Evolutionary conservation across 2,113 vertebrate species (phyloP).

Genomic region (Nibea coibor): DNA sequence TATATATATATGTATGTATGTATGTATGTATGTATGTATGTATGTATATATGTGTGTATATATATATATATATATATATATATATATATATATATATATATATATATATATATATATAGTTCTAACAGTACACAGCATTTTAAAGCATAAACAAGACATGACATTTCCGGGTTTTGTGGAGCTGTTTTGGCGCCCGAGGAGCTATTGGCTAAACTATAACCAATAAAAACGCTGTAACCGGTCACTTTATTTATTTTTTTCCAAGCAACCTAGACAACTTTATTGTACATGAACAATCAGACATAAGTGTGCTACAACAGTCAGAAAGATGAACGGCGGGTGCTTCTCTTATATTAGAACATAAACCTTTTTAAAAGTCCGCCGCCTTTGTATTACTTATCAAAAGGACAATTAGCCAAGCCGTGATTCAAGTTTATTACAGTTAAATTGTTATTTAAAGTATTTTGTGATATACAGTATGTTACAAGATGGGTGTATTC

Average conservation of each 20-base stretch:
- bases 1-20: too few relatives aligned
- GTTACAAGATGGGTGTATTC: too few relatives aligned
- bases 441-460: background rate
- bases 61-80: too few relatives aligned
- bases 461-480: too few relatives aligned
- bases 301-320: background rate
- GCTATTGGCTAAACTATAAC: constrained; percentile 53
- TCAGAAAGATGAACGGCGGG: too few relatives aligned
- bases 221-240: constrained; percentile 49
- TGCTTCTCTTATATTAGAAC: background rate
- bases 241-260: background rate
- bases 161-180: background rate
- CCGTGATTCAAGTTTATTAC: background rate
- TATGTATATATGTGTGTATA: too few relatives aligned
- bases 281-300: constrained; percentile 24
- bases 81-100: too few relatives aligned
- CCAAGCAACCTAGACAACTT: background rate
- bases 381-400: too few relatives aligned
- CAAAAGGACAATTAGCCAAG: background rate
- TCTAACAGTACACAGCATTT: too few relatives aligned
- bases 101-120: too few relatives aligned
- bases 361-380: background rate
- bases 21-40: too few relatives aligned
- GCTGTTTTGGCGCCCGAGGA: constrained; percentile 44
- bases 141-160: too few relatives aligned